Evolutionary conservation across 1,140 invertebrate genomes (phyloP).

Genomic region (Theocolax elegans): DNA sequence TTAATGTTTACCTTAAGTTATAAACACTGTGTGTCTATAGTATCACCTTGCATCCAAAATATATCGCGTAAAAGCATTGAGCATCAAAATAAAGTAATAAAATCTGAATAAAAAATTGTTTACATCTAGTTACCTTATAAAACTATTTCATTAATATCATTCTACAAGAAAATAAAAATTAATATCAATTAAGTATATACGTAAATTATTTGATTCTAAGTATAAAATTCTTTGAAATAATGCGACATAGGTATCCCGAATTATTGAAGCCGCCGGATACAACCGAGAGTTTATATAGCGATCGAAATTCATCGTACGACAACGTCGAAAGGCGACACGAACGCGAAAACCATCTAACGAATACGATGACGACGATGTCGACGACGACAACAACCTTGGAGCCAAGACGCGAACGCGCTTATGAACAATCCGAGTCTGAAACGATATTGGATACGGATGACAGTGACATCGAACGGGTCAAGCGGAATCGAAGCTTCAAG

Average conservation of each 20-base stretch:
- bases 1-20: no score
- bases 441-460: constrained; percentile 61
- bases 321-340: constrained; percentile 71
- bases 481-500: constrained; percentile 77
- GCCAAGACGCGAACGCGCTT: constrained; percentile 49
- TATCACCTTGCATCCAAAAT: no score
- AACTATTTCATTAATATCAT: no score
- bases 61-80: no score
- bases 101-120: no score
- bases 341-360: constrained; percentile 50
- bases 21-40: no score
- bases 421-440: constrained; percentile 61
- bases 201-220: no score
- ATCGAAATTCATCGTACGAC: constrained; percentile 80
- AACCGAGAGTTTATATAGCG: constrained; percentile 61
- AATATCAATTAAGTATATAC: no score
- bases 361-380: constrained; percentile 54
- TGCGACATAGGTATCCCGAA: constrained; percentile 65
- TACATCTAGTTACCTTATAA: no score
- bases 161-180: no score
- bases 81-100: no score
- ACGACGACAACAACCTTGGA: constrained; percentile 54
- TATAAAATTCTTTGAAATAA: no score
- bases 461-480: constrained; percentile 65
- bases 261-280: constrained; percentile 60